Evolutionary conservation across 2,797 vertebrate genomes (phyloP), one percentile per base, ranked within the genome.

Genomic region (Acipenser oxyrinchus): DNA sequence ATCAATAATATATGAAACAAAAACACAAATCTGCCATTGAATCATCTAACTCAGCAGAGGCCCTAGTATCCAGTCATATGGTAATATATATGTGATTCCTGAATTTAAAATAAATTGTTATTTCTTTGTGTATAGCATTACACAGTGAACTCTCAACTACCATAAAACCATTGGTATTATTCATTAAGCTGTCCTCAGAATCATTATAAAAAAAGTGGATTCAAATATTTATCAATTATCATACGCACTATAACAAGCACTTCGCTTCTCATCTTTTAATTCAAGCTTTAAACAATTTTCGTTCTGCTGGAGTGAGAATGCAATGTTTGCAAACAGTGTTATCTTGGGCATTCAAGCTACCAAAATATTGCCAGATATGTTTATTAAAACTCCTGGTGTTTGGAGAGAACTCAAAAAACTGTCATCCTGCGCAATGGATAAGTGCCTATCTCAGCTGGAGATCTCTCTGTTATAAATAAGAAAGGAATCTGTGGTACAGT

Each of bases 201-300:
- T 63, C 74, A 70, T 79, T 76, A 18, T 79, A 83, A 81, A 75
- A 75, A 73, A 75, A 4, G 72, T 79, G 83, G 86, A 89, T 89
- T 88, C 85, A 87, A 86, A 85, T 88, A 85, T 88, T 88, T 86
- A 87, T 91, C 88, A 90, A 87, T 88, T 89, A 89, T 91, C 82
- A 73, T 80, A 75, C 84, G 77, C 86, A 91, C 93, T 91, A 92
- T 92, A 91, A 93, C 82, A 83, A 88, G 89, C 91, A 91, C 93
- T 92, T 92, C 88, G 90, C 88, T 90, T 84, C 86, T 91, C 90
- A 92, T 90, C 90, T 89, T 91, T 93, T 97, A 96, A 97, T 95
- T 96, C 93, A 96, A 94, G 94, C 91, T 93, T 95, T 94, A 91
- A 95, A 95, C 94, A 92, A 95, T 94, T 91, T 92, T 37, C 91